Percentiles rank a stretch among this genome's conserved stretches.
Evolutionary conservation across 2,113 vertebrate species (phyloP).

Genomic region (Fukomys damarensis): DNA sequence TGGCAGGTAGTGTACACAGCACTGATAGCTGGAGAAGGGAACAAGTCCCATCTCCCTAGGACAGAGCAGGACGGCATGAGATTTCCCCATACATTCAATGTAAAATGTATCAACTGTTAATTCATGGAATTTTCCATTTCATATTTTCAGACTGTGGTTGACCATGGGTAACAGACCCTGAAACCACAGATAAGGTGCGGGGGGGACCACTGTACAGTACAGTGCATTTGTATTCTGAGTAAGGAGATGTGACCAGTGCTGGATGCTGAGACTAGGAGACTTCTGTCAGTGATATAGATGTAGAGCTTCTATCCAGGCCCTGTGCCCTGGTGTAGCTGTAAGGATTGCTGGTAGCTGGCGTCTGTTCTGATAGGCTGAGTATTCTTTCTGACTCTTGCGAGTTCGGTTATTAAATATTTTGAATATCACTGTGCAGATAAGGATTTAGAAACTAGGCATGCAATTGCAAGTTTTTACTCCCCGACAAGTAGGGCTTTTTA

Average conservation of each 20-base stretch:
- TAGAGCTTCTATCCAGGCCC: not conserved
- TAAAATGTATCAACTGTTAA: not conserved
- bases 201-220: too few relatives aligned
- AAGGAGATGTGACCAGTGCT: not conserved
- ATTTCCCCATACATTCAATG: not conserved
- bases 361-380: not conserved
- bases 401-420: conserved; percentile 50
- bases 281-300: not conserved
- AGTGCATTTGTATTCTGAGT: not conserved
- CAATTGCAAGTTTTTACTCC: not conserved
- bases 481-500: not conserved
- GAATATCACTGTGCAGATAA: conserved; percentile 8
- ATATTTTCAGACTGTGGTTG: not conserved
- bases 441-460: conserved; percentile 31
- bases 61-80: not conserved
- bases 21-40: not conserved
- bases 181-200: not conserved
- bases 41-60: not conserved
- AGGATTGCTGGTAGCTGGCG: not conserved
- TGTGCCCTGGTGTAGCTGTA: not conserved
- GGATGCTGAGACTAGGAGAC: not conserved
- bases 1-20: not conserved
- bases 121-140: not conserved
- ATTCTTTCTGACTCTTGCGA: not conserved
- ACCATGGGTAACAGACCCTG: not conserved